Percentiles rank a stretch among this genome's conserved stretches.
phyloP scores from a whole-genome alignment of 1,140 invertebrate species.

The Brevipalpus yothersi region DNA sequence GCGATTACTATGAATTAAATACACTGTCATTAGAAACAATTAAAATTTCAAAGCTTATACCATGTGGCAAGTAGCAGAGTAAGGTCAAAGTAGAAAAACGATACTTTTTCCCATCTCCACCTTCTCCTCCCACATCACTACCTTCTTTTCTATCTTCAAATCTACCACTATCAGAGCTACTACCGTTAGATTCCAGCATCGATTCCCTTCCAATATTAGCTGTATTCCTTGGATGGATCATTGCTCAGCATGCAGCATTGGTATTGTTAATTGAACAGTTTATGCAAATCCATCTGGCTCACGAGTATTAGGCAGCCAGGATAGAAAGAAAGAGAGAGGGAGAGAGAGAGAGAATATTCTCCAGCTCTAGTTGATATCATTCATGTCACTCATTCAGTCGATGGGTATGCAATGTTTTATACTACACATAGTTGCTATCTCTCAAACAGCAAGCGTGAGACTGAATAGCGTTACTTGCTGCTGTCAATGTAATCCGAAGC shows the following conservation, averaged over 20 bases:
- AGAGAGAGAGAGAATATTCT: background rate
- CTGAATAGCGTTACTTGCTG: background rate
- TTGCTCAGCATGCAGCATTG: background rate
- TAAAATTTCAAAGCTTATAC: too few species aligned
- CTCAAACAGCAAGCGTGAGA: background rate
- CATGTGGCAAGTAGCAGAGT: too few species aligned
- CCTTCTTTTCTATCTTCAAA: background rate
- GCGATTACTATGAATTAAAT: too few species aligned
- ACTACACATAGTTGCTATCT: background rate
- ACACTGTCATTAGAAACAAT: too few species aligned
- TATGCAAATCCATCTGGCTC: background rate
- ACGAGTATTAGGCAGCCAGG: background rate
- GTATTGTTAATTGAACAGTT: background rate
- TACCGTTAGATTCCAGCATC: too few species aligned
- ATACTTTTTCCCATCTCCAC: too few species aligned
- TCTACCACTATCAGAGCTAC: background rate
- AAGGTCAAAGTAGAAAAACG: too few species aligned
- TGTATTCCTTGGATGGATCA: background rate
- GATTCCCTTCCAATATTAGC: background rate
- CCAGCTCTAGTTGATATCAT: background rate
- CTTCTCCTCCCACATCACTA: too few species aligned
- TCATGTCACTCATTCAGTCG: background rate
- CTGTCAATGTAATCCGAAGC: background rate
- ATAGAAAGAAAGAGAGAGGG: background rate
- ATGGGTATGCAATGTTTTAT: background rate